Evolutionary conservation across 1,140 invertebrate species (phyloP).

Genomic region (Pectinophora gossypiella): DNA sequence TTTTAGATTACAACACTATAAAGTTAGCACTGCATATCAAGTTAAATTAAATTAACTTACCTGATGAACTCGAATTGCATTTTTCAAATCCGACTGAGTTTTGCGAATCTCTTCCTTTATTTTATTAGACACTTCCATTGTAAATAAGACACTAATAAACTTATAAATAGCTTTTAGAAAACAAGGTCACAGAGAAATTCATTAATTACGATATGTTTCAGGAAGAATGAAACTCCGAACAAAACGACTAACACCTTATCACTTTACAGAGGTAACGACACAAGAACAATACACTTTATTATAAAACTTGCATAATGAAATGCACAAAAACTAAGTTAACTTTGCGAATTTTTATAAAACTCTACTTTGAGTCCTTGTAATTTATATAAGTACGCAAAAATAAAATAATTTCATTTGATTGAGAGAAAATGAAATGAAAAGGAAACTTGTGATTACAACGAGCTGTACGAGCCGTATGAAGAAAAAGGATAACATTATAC

Average conservation of each 20-base stretch:
- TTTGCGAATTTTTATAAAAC: no score
- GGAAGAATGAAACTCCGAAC: background rate
- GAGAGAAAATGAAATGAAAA: no score
- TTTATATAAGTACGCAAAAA: no score
- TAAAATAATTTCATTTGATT: no score
- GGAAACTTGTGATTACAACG: no score
- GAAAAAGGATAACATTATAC: no score
- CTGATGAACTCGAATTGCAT: constrained; percentile 81
- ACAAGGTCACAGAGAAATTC: background rate
- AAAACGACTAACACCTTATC: background rate
- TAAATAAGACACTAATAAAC: constrained; percentile 10
- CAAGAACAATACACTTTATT: constrained; percentile 7
- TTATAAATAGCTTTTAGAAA: background rate
- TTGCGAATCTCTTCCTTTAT: constrained; percentile 79
- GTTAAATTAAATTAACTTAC: constrained; percentile 72
- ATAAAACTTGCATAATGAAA: constrained; percentile 7
- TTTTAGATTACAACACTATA: no score
- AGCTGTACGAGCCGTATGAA: no score
- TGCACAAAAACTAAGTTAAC: background rate
- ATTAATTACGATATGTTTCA: background rate
- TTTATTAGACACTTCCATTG: constrained; percentile 80
- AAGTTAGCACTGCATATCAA: no score
- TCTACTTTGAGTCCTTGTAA: no score
- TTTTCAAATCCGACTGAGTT: constrained; percentile 80
- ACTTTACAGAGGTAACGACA: constrained; percentile 7